Evolutionary conservation across 2,888 invertebrate species (phyloP).

Genomic region (Microctonus aethiopoides): DNA sequence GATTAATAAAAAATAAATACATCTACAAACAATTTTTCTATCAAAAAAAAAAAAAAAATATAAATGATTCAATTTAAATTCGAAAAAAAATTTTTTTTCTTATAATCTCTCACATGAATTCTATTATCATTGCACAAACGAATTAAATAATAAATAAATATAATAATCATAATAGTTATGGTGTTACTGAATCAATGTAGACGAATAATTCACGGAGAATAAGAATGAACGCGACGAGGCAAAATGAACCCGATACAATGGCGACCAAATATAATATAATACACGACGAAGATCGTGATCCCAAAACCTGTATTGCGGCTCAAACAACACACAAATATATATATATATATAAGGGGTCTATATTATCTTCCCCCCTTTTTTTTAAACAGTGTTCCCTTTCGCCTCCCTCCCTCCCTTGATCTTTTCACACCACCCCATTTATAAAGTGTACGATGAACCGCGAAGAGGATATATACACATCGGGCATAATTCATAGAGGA

Average conservation of each 20-base stretch:
- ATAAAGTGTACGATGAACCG: background rate
- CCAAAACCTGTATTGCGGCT: constrained; percentile 48
- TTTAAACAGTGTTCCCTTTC: background rate
- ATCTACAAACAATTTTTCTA: no score
- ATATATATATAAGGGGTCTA: constrained; percentile 8
- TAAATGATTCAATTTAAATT: no score
- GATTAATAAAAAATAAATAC: no score
- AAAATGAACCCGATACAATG: constrained; percentile 46
- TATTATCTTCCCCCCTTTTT: constrained; percentile 27
- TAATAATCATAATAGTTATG: background rate
- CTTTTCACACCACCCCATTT: constrained; percentile 26
- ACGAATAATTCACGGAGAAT: constrained; percentile 30
- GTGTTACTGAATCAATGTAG: constrained; percentile 8
- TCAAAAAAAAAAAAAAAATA: no score
- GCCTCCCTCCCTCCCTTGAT: background rate
- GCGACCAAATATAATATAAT: constrained; percentile 40
- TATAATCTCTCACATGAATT: background rate
- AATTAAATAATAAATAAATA: background rate
- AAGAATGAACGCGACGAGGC: constrained; percentile 37
- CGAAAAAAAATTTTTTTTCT: no score
- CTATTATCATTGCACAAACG: background rate
- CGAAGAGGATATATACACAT: background rate
- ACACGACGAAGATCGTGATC: constrained; percentile 40
- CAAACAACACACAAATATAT: constrained; percentile 43
- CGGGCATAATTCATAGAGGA: constrained; percentile 7